phyloP scores from a whole-genome alignment of 2,888 invertebrate species.

The Monoplex corrugatus region DNA sequence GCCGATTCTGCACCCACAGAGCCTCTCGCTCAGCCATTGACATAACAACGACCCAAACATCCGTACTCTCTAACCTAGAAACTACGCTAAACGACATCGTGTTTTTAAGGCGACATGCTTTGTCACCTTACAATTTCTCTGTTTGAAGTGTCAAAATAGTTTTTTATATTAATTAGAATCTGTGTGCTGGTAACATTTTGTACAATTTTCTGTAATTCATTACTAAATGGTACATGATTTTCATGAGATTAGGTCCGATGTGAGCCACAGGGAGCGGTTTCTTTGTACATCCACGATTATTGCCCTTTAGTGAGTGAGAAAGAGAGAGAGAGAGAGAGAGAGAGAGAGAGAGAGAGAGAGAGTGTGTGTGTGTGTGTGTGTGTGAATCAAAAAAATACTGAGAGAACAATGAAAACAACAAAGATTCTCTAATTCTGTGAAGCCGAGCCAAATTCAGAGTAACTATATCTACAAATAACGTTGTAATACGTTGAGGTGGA shows the following conservation, averaged over 20 bases:
- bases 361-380: not conserved
- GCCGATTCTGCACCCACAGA: too few species aligned
- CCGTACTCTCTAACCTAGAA: slow-evolving; percentile 73
- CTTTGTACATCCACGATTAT: not conserved
- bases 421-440: not conserved
- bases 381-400: not conserved
- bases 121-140: not conserved
- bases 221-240: too few species aligned
- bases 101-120: not conserved
- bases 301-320: not conserved
- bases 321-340: not conserved
- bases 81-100: slow-evolving; percentile 48
- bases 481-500: too few species aligned
- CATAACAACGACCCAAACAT: slow-evolving; percentile 77
- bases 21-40: slow-evolving; percentile 47
- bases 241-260: too few species aligned
- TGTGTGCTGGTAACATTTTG: not conserved
- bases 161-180: not conserved
- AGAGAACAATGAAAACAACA: not conserved
- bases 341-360: not conserved
- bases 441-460: not conserved
- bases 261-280: too few species aligned
- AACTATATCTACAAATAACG: too few species aligned
- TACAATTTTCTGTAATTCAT: not conserved
- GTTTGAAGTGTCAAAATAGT: not conserved